Evolutionary conservation across 2,113 vertebrate species (phyloP).

Genomic region (Seriola aureovittata): DNA sequence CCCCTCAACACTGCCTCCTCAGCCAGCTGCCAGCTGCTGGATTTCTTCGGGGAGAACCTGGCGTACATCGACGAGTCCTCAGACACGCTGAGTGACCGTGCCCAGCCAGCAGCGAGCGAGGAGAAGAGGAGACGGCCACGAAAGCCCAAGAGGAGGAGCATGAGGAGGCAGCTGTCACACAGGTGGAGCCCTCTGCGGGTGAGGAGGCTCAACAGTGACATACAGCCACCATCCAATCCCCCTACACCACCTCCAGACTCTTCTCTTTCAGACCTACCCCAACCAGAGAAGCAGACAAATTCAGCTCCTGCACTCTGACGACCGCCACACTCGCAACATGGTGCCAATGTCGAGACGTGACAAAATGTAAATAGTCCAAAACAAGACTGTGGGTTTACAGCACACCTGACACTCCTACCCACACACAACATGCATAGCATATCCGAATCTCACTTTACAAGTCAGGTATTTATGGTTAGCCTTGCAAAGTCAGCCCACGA

Average conservation of each 20-base stretch:
- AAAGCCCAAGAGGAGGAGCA: constrained; percentile 78
- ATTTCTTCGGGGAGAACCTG: constrained; percentile 90
- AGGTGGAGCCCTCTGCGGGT: constrained; percentile 46
- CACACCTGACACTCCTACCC: neutral
- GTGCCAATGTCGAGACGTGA: neutral
- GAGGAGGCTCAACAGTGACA: constrained; percentile 67
- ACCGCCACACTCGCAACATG: neutral
- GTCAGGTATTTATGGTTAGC: constrained; percentile 3
- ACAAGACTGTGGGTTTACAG: constrained; percentile 3
- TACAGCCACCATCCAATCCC: constrained; percentile 80
- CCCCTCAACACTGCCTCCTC: constrained; percentile 36
- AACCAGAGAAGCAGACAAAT: constrained; percentile 26
- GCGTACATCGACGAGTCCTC: constrained; percentile 94
- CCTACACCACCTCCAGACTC: constrained; percentile 81
- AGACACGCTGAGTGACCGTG: constrained; percentile 87
- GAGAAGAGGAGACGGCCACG: constrained; percentile 61
- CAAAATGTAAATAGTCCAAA: neutral
- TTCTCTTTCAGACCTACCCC: constrained; percentile 44
- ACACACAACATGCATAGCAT: neutral
- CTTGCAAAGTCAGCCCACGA: constrained; percentile 25
- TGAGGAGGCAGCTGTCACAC: constrained; percentile 74
- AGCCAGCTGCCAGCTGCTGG: constrained; percentile 82
- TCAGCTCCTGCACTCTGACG: constrained; percentile 52
- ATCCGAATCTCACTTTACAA: neutral
- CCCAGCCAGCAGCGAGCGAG: constrained; percentile 39